Percentiles rank a stretch among this genome's conserved stretches.
Evolutionary conservation across 2,888 invertebrate species (phyloP).

Genomic region (Napeogenes inachia): DNA sequence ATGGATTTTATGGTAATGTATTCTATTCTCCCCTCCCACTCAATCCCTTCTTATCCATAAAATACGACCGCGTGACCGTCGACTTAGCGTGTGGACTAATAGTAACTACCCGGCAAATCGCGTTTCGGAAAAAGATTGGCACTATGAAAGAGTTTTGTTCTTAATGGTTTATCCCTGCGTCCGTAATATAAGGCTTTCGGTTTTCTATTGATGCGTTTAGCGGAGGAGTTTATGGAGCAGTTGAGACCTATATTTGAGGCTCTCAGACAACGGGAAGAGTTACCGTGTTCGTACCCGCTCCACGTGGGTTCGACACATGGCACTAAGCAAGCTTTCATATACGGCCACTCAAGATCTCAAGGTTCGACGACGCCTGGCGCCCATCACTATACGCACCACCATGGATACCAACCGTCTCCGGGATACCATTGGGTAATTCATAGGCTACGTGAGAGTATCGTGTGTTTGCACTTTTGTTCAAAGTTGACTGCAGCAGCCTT

Average conservation of each 20-base stretch:
- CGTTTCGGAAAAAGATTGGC: conserved; percentile 70
- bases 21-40: conserved; percentile 65
- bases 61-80: conserved; percentile 50
- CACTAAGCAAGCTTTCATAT: conserved; percentile 78
- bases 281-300: conserved; percentile 93
- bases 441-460: conserved; percentile 62
- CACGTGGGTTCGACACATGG: conserved; percentile 86
- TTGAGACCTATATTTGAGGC: conserved; percentile 97
- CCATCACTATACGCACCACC: conserved; percentile 80
- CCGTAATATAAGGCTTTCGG: conserved; percentile 65
- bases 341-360: conserved; percentile 80
- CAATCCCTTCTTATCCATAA: conserved; percentile 63
- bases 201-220: conserved; percentile 79
- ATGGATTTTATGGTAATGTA: conserved; percentile 73
- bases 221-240: conserved; percentile 96
- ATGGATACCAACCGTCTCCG: conserved; percentile 84
- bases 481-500: conserved; percentile 47
- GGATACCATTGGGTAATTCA: conserved; percentile 86
- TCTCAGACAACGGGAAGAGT: conserved; percentile 92
- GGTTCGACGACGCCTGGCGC: conserved; percentile 80
- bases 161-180: conserved; percentile 46
- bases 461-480: conserved; percentile 48
- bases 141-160: conserved; percentile 65
- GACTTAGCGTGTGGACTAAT: conserved; percentile 67
- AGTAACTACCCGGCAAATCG: conserved; percentile 55